Conservation (phyloP, 2,888 invertebrate genomes). For the Ophion ellenae region DNA sequence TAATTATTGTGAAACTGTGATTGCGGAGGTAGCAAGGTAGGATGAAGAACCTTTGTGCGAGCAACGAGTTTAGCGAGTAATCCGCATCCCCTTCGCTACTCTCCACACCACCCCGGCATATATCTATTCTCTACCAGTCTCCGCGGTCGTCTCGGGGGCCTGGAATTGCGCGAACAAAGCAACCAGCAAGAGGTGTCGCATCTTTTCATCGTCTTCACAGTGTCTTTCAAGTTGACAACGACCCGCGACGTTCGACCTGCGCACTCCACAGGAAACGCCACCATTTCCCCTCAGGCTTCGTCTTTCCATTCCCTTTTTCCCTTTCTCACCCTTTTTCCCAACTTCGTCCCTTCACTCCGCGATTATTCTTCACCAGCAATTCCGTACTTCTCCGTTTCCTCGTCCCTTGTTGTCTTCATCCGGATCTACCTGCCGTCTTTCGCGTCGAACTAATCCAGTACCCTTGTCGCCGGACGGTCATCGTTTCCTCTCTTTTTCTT, state of each 20-base stretch:
- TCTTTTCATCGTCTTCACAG: slow-evolving; percentile 25
- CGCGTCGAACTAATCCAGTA: not conserved
- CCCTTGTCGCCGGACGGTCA: not conserved
- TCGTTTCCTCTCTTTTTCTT: not conserved
- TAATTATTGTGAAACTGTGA: slow-evolving; percentile 59
- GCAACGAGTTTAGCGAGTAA: slow-evolving; percentile 61
- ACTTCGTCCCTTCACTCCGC: slow-evolving; percentile 26
- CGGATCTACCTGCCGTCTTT: not conserved
- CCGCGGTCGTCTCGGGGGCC: slow-evolving; percentile 40
- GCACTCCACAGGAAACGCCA: slow-evolving; percentile 22
- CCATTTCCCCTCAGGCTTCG: slow-evolving; percentile 24
- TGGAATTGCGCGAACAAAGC: slow-evolving; percentile 62
- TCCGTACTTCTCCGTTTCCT: slow-evolving; percentile 2
- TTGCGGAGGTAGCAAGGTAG: slow-evolving; percentile 30
- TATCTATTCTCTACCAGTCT: slow-evolving; percentile 27
- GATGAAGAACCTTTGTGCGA: slow-evolving; percentile 53
- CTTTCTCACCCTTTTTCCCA: slow-evolving; percentile 12
- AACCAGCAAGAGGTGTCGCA: slow-evolving; percentile 20
- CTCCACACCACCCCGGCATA: not conserved
- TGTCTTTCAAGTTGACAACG: slow-evolving; percentile 31
- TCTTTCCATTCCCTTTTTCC: not conserved
- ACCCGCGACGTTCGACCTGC: slow-evolving; percentile 45
- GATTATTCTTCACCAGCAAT: slow-evolving; percentile 42
- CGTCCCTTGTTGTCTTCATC: not conserved
- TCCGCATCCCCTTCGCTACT: slow-evolving; percentile 25